A percentile compares a stretch with the other conserved stretches of the same genome.
These are phyloP conservation scores for Beris morrisii DNA, from an alignment of 2,888 invertebrate genomes.

Conservation along the genomic window DNA sequence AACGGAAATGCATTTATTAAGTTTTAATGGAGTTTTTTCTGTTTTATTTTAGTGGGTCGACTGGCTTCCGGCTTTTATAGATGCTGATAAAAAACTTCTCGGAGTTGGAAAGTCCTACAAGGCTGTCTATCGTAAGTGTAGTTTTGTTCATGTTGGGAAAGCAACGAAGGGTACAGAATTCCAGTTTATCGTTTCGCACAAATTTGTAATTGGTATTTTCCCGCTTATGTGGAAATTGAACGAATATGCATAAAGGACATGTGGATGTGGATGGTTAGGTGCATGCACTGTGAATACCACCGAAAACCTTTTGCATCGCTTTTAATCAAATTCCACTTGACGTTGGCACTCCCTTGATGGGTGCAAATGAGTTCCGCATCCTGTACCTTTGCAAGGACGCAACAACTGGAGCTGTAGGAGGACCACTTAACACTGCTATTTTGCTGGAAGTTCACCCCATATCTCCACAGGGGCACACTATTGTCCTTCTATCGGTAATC, in stretches of 20 bases:
- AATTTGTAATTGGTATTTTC: no score
- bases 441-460: no score
- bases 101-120: conserved; percentile 41
- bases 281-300: no score
- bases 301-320: background rate
- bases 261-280: no score
- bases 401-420: no score
- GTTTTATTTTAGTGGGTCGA: conserved; percentile 40
- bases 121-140: conserved; percentile 39
- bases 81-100: conserved; percentile 39
- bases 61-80: conserved; percentile 41
- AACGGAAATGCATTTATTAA: background rate
- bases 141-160: background rate
- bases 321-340: conserved; percentile 18
- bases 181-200: no score
- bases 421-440: no score
- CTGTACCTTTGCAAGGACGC: background rate
- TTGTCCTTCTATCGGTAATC: no score
- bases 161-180: no score
- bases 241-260: no score
- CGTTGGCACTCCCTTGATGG: conserved; percentile 5
- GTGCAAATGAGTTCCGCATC: conserved; percentile 6
- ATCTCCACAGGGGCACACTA: no score
- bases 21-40: conserved; percentile 9
- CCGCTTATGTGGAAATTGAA: no score